These are phyloP conservation scores for Aleiodes leptofemur DNA, from an alignment of 2,888 invertebrate genomes.

Conservation along the genomic window DNA sequence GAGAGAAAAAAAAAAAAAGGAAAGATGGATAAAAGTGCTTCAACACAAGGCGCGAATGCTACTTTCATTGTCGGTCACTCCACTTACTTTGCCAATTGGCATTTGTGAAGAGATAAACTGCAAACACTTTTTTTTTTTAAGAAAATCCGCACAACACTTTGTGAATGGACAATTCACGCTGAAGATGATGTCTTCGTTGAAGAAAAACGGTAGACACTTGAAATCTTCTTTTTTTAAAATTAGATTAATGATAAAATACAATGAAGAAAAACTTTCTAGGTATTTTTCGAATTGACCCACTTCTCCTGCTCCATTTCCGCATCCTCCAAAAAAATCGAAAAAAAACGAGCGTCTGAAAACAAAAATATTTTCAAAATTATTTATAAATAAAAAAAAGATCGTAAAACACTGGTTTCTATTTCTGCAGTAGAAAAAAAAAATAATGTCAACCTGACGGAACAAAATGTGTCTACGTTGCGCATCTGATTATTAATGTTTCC, in stretches of 20 bases:
- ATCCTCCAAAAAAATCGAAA: no score
- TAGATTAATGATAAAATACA: slow-evolving; percentile 8
- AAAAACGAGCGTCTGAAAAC: no score
- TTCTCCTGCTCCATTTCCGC: not conserved
- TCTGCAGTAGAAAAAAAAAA: not conserved
- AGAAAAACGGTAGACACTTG: slow-evolving; percentile 8
- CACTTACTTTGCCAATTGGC: slow-evolving; percentile 30
- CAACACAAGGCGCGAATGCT: slow-evolving; percentile 61
- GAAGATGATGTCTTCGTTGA: not conserved
- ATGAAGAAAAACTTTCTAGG: slow-evolving; percentile 58
- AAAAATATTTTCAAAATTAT: no score
- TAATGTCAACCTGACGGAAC: slow-evolving; percentile 58
- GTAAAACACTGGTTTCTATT: no score
- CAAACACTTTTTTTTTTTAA: slow-evolving; percentile 25
- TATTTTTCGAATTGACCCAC: slow-evolving; percentile 51
- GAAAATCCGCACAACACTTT: not conserved
- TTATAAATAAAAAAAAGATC: no score
- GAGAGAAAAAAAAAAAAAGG: slow-evolving; percentile 56
- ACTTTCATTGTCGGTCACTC: slow-evolving; percentile 71
- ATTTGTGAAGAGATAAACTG: slow-evolving; percentile 1
- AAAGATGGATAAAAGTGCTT: slow-evolving; percentile 52
- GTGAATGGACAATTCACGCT: no score
- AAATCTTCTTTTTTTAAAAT: not conserved
- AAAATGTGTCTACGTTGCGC: slow-evolving; percentile 56
- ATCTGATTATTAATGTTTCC: slow-evolving; percentile 51